Percentiles rank a stretch among this genome's conserved stretches.
Evolutionary conservation across 1,140 invertebrate genomes (phyloP).

Genomic region (Caenorhabditis remanei): DNA sequence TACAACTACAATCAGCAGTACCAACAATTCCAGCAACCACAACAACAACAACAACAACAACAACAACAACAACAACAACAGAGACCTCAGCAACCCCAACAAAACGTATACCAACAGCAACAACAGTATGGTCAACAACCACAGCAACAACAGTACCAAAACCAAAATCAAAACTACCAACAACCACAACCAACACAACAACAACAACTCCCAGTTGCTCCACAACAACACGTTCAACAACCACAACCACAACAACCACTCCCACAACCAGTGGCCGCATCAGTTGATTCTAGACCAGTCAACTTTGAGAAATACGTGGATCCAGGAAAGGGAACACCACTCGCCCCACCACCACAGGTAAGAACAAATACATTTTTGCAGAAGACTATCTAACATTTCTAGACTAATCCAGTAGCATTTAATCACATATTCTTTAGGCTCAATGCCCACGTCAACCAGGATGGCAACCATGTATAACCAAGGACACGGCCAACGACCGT

Average conservation of each 20-base stretch:
- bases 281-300: conserved; percentile 52
- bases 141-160: conserved; percentile 43
- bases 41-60: conserved; percentile 42
- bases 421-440: conserved; percentile 9
- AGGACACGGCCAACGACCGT: conserved; percentile 76
- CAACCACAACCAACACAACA: conserved; percentile 52
- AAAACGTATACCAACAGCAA: conserved; percentile 58
- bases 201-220: conserved; percentile 4
- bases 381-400: background rate
- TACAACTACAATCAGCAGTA: conserved; percentile 40
- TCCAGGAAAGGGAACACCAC: conserved; percentile 57
- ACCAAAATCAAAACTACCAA: background rate
- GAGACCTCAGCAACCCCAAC: conserved; percentile 59
- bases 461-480: conserved; percentile 77
- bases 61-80: conserved; percentile 41
- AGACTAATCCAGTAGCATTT: background rate
- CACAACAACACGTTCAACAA: conserved; percentile 46
- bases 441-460: conserved; percentile 70
- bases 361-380: background rate
- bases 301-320: conserved; percentile 54
- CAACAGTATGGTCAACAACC: conserved; percentile 58
- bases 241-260: conserved; percentile 63
- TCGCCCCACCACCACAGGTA: conserved; percentile 59
- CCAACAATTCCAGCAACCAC: conserved; percentile 53
- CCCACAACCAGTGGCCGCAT: conserved; percentile 49